Conservation (phyloP, 2,113 vertebrate species). For the Hemiprocne comata region DNA sequence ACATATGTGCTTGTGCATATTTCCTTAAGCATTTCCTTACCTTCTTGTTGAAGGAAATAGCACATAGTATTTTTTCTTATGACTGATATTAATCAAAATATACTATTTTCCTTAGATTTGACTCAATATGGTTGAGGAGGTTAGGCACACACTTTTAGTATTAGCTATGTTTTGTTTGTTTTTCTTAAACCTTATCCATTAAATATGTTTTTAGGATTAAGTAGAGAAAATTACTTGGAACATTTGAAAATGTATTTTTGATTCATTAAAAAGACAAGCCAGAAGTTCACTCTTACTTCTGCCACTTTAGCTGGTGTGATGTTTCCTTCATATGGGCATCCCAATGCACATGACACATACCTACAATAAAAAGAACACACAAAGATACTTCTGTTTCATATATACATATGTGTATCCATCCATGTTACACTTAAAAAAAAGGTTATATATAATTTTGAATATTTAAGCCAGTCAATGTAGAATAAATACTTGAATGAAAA, state of each 20-base stretch:
- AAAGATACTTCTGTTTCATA: background rate
- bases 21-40: background rate
- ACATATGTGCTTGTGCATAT: background rate
- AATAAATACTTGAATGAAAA: background rate
- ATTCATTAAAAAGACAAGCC: conserved; percentile 2
- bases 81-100: background rate
- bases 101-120: background rate
- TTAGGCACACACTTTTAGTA: background rate
- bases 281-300: conserved; percentile 79
- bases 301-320: conserved; percentile 85
- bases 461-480: background rate
- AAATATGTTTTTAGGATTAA: background rate
- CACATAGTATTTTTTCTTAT: background rate
- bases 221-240: background rate
- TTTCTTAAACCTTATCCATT: background rate
- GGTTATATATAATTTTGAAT: background rate
- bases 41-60: background rate
- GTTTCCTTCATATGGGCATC: conserved; percentile 90
- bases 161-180: background rate
- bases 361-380: conserved; percentile 74
- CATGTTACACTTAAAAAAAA: background rate
- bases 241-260: background rate
- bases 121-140: background rate
- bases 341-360: conserved; percentile 92
- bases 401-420: background rate